Base-by-base conservation (phyloP, 2,888 invertebrate genomes). In the Bruchidius siliquastri region DNA sequence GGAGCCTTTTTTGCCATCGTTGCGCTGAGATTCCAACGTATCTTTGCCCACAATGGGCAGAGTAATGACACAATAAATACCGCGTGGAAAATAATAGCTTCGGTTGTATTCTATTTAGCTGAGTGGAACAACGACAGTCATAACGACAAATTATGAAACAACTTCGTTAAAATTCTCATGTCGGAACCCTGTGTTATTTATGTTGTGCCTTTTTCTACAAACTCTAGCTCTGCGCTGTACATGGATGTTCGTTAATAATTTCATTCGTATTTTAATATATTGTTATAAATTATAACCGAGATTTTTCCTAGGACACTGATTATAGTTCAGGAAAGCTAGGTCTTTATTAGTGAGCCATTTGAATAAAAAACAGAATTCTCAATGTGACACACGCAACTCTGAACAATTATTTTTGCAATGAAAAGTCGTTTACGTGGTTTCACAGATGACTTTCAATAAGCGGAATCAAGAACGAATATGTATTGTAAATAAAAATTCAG, bases 161-260 rank as follows among this genome's bases (percentile, higher is more conserved):
- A 80, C 83, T 84, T 84, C 84, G 84, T 84, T 84, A 84, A 84
- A 82, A 84, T 84, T 84, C 84, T 83, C 77, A 73, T 81, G 83
- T 83, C 82, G 82, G 81, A 79, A 81, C 80, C 80, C 78, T 77
- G 77, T 77, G 79, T 84, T 81, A 83, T 84, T 83, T 84, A 84
- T 84, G 80, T 78, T 79, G 74, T 79, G 75, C 77, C 79, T 79
- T 81, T 81, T 80, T 80, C 78, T 79, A 72, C 77, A 74, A 77
- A 78, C 77, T 74, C 71, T 69, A 76, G 75, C 69, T 72, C 26
- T 76, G 77, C 18, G 49, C 49, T 49, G 49, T 49, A 49, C 49
- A 49, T 49, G 49, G 76, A 78, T 78, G 80, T 80, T 78, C 80
- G 80, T 81, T 81, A 81, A 81, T 81, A 80, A 81, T 81, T 77